These are phyloP conservation scores for Sorex araneus DNA, from an alignment of 2,113 vertebrate species.

Conservation along the genomic window DNA sequence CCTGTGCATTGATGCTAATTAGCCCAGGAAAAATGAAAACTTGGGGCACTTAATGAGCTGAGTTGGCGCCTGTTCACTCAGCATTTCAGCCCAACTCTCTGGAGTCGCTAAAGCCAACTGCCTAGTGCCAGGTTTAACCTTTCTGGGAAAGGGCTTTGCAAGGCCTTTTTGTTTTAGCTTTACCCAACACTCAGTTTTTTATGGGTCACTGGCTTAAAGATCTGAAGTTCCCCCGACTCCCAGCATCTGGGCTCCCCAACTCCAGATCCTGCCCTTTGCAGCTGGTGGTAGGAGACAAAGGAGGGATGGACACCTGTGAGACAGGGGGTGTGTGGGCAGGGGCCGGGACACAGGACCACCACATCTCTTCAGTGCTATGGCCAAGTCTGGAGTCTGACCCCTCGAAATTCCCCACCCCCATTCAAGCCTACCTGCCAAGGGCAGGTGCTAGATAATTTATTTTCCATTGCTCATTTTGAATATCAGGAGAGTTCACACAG, in stretches of 20 bases:
- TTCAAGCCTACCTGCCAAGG: too few relatives aligned
- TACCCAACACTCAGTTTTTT: not conserved
- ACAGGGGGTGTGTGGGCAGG: too few relatives aligned
- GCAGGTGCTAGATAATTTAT: too few relatives aligned
- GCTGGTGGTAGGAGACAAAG: not conserved
- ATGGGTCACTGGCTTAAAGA: not conserved
- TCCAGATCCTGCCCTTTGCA: accelerated
- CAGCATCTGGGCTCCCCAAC: accelerated
- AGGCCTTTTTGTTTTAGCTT: not conserved
- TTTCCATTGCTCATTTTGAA: too few relatives aligned
- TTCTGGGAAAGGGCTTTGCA: conserved; percentile 32
- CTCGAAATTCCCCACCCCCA: too few relatives aligned
- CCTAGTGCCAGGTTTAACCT: not conserved
- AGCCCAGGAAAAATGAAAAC: conserved; percentile 71
- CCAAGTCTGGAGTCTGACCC: accelerated
- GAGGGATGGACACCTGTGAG: too few relatives aligned
- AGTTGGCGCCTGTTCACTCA: conserved; percentile 65
- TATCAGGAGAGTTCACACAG: too few relatives aligned
- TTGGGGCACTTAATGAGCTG: conserved; percentile 75
- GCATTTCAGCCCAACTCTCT: not conserved
- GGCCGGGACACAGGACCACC: too few relatives aligned
- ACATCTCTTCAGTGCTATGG: too few relatives aligned
- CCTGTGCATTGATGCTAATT: conserved; percentile 57
- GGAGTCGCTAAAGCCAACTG: not conserved
- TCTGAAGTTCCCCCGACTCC: not conserved